Evolutionary conservation across 2,113 vertebrate genomes (phyloP).

Genomic region (Dromiciops gliroides): DNA sequence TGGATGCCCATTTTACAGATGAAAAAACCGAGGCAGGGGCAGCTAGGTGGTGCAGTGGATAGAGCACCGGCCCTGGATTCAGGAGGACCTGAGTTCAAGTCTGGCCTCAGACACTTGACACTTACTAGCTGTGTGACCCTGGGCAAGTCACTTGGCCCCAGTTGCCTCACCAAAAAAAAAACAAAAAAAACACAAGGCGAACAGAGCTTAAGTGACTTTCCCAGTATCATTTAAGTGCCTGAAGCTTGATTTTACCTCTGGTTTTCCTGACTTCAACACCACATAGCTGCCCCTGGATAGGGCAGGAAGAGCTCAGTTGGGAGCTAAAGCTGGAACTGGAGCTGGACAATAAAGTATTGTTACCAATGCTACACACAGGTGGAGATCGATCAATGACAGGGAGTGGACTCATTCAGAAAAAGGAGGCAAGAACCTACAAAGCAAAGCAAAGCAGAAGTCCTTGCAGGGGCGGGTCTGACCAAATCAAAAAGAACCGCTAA

Average conservation of each 20-base stretch:
- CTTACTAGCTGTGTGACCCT: no score
- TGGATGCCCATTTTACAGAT: not conserved
- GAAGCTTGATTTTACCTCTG: not conserved
- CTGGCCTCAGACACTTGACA: no score
- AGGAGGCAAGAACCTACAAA: not conserved
- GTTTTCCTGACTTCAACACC: not conserved
- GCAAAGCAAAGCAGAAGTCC: not conserved
- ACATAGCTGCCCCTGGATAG: not conserved
- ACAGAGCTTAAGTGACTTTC: not conserved
- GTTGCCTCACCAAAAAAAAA: no score
- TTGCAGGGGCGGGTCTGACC: not conserved
- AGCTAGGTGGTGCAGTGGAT: no score
- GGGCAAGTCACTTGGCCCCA: no score
- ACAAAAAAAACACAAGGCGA: no score
- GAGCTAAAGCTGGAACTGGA: not conserved
- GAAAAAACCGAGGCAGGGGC: not conserved
- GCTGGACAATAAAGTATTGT: not conserved
- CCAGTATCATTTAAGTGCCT: not conserved
- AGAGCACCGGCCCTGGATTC: no score
- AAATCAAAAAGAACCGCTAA: not conserved
- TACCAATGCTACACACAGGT: not conserved
- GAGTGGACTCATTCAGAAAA: not conserved
- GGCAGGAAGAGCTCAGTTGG: not conserved
- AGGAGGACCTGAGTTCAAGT: no score
- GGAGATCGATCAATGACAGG: not conserved